Percentiles rank a stretch among this genome's conserved stretches.
These are phyloP conservation scores for Danio kyathit DNA, from an alignment of 2,797 vertebrate genomes.

Conservation along the genomic window DNA sequence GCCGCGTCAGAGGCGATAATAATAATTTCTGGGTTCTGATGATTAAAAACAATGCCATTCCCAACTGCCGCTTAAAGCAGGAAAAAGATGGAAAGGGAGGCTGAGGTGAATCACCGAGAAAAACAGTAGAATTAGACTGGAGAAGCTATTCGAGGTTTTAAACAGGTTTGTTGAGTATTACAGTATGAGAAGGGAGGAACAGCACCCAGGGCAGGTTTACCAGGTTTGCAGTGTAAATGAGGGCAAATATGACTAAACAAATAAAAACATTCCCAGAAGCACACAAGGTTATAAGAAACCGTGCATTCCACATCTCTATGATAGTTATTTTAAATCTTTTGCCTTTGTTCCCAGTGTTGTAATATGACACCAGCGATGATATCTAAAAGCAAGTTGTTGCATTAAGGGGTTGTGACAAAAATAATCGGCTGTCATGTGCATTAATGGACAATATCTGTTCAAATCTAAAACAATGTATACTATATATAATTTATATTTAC, in stretches of 20 bases:
- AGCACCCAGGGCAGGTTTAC: slow-evolving; percentile 70
- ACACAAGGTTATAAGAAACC: not conserved
- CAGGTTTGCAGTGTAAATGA: slow-evolving; percentile 49
- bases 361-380: slow-evolving; percentile 14
- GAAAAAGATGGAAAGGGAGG: slow-evolving; percentile 61
- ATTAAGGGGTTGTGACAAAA: slow-evolving; percentile 36
- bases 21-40: slow-evolving; percentile 90
- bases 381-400: slow-evolving; percentile 45
- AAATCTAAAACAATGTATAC: too few relatives aligned
- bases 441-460: slow-evolving; percentile 19
- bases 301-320: slow-evolving; percentile 56
- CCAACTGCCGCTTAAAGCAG: slow-evolving; percentile 82
- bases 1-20: slow-evolving; percentile 88
- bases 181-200: slow-evolving; percentile 49
- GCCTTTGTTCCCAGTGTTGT: slow-evolving; percentile 64
- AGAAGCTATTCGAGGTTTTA: slow-evolving; percentile 65
- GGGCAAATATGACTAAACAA: slow-evolving; percentile 30
- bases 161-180: slow-evolving; percentile 66
- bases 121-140: slow-evolving; percentile 63
- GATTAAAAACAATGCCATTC: slow-evolving; percentile 90
- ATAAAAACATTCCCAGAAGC: slow-evolving; percentile 15
- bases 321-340: slow-evolving; percentile 48
- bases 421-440: slow-evolving; percentile 45
- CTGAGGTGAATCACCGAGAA: slow-evolving; percentile 50
- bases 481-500: too few relatives aligned